phyloP scores from a whole-genome alignment of 2,797 vertebrate genomes.

The Otolemur crassicaudatus region DNA sequence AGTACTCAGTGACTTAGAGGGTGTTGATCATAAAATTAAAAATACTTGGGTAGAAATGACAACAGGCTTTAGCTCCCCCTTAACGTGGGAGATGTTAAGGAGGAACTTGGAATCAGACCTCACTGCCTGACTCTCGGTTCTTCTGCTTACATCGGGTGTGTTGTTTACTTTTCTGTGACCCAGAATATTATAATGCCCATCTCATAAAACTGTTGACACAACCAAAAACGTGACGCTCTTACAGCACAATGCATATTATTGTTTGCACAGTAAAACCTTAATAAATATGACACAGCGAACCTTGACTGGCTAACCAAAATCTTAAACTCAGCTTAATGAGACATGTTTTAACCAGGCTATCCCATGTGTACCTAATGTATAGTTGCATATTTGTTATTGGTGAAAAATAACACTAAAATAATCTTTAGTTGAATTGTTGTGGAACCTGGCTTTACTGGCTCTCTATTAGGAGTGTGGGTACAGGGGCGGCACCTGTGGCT shows the following conservation, averaged over 20 bases:
- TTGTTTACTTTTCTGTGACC: neutral
- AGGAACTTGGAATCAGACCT: neutral
- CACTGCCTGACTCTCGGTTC: neutral
- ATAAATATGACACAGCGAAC: constrained; percentile 14
- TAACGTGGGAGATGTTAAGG: neutral
- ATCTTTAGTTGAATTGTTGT: constrained; percentile 68
- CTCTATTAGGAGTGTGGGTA: constrained; percentile 30
- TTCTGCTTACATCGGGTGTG: neutral
- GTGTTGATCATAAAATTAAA: constrained; percentile 46
- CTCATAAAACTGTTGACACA: neutral
- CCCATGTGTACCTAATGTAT: neutral
- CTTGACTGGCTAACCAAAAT: constrained; percentile 5
- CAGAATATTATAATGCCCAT: neutral
- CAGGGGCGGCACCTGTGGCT: no score
- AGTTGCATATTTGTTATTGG: constrained; percentile 50
- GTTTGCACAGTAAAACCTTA: neutral
- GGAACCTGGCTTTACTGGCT: constrained; percentile 58
- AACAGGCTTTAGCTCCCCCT: neutral
- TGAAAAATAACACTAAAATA: constrained; percentile 58
- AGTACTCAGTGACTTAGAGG: neutral
- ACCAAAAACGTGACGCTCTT: neutral
- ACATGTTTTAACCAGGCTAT: constrained; percentile 44
- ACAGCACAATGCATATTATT: constrained; percentile 22
- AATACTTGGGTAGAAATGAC: neutral
- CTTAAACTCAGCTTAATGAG: constrained; percentile 60